Percentiles rank a stretch among this genome's conserved stretches.
Evolutionary conservation across 2,888 invertebrate species (phyloP).

Genomic region (Argynnis bischoffii): DNA sequence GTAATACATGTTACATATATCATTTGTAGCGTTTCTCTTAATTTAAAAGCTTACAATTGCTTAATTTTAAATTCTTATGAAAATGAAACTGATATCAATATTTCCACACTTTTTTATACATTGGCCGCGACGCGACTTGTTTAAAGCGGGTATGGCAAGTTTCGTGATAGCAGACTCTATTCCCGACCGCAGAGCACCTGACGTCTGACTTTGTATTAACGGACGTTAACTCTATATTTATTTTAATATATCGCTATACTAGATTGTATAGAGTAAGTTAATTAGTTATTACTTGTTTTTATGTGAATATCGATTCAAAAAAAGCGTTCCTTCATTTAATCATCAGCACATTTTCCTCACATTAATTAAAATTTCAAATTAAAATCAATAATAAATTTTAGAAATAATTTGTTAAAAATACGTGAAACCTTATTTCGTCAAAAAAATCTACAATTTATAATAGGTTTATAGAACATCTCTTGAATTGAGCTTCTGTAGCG

Average conservation of each 20-base stretch:
- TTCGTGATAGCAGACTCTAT: slow-evolving; percentile 20
- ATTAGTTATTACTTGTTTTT: too few species aligned
- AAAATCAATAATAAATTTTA: neutral
- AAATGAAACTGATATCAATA: slow-evolving; percentile 2
- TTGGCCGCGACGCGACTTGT: slow-evolving; percentile 1
- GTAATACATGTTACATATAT: too few species aligned
- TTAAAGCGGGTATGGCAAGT: slow-evolving; percentile 9
- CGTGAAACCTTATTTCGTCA: neutral
- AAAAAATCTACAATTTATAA: slow-evolving; percentile 16
- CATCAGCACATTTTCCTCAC: too few species aligned
- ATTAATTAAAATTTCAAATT: too few species aligned
- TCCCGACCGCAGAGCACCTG: slow-evolving; percentile 20
- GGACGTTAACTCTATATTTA: slow-evolving; percentile 5
- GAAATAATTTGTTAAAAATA: neutral
- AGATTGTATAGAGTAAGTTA: too few species aligned
- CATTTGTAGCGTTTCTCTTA: neutral
- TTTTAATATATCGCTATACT: neutral
- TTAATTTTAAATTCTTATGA: neutral
- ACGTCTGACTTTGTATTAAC: slow-evolving; percentile 7
- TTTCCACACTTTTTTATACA: slow-evolving; percentile 4
- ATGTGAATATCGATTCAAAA: too few species aligned
- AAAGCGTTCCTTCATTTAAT: too few species aligned
- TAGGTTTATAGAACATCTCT: slow-evolving; percentile 32
- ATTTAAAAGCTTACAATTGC: neutral
- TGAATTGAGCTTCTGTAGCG: slow-evolving; percentile 31